Base-by-base conservation (phyloP, 2,797 vertebrate genomes). In the Bovichtus diacanthus region DNA sequence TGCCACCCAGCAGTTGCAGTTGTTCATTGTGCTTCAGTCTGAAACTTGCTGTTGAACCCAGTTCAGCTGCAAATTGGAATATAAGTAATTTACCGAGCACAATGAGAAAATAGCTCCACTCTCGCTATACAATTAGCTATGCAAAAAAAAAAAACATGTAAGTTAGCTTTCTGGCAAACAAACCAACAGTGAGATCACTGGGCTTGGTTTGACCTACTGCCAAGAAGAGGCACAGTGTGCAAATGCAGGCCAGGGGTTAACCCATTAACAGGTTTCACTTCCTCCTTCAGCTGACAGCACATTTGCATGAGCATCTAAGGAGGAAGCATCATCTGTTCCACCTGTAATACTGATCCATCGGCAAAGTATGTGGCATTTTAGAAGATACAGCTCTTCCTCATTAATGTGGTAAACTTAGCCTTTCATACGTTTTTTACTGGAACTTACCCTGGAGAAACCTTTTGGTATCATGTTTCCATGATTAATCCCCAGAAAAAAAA, bases 291-390 rank as follows among this genome's bases (percentile, higher is more conserved):
- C 80, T 76, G 61, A 44, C 47, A 23, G n/a, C 47, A 58, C 65
- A 90, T 94, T 92, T 93, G 88, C 89, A 92, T 91, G 65, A 69
- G 25, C 46, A 39, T 74, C 69, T 50, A 19, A 87, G 74, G 81
- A 87, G 82, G 87, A 90, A 89, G 64, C 15, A 76, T 41, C 12
- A 0, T 47, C 46, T 46, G 66, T 6, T 31, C 55, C 34, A 79
- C 63, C 75, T 86, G 86, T 86, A 34, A 69, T 23, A 12, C 47
- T 27, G 60, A 81, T 76, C 64, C n/a, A 39, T 25, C 66, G 43
- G 49, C 18, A 0, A 69, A 4, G 44, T 43, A 41, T 78, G 34
- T 6, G 27, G 41, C 27, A 51, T 46, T 58, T 71, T 76, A 54
- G 4, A 61, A 49, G 49, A 74, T 36, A 29, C 60, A 62, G 43